These are phyloP conservation scores for Timema cristinae DNA, from an alignment of 2,888 invertebrate genomes.

Conservation along the genomic window DNA sequence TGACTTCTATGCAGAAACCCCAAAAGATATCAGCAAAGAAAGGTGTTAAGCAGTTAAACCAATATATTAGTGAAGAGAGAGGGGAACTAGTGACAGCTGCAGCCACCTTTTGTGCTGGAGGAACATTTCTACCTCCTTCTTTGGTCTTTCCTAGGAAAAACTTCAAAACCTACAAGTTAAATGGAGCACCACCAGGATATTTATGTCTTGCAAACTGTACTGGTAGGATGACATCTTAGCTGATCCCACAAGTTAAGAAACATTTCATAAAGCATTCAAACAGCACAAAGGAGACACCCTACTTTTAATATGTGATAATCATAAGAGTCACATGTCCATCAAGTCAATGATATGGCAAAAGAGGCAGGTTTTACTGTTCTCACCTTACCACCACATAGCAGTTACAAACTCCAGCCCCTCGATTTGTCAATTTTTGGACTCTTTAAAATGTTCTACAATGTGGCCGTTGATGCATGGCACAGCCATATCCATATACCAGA, in stretches of 20 bases:
- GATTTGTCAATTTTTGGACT: no score
- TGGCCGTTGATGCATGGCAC: no score
- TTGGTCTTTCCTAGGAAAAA: neutral
- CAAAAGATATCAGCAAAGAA: neutral
- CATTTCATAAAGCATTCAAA: slow-evolving; percentile 6
- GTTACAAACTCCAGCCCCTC: neutral
- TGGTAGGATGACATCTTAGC: neutral
- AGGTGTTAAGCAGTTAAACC: neutral
- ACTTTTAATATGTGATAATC: slow-evolving; percentile 8
- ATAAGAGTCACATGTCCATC: slow-evolving; percentile 3
- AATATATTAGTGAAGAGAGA: neutral
- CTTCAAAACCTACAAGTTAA: slow-evolving; percentile 1
- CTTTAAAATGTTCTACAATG: no score
- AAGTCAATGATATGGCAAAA: slow-evolving; percentile 6
- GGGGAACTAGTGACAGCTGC: slow-evolving; percentile 8
- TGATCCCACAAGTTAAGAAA: neutral
- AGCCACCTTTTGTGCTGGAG: neutral
- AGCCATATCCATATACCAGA: no score
- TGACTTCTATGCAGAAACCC: neutral
- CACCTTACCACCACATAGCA: slow-evolving; percentile 1
- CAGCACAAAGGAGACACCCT: slow-evolving; percentile 4
- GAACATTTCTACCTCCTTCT: slow-evolving; percentile 7
- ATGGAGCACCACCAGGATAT: slow-evolving; percentile 6
- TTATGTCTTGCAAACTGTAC: neutral
- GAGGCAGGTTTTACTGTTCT: slow-evolving; percentile 4